Conservation (phyloP, 2,113 vertebrate genomes). For the Leptocoma aspasia region DNA sequence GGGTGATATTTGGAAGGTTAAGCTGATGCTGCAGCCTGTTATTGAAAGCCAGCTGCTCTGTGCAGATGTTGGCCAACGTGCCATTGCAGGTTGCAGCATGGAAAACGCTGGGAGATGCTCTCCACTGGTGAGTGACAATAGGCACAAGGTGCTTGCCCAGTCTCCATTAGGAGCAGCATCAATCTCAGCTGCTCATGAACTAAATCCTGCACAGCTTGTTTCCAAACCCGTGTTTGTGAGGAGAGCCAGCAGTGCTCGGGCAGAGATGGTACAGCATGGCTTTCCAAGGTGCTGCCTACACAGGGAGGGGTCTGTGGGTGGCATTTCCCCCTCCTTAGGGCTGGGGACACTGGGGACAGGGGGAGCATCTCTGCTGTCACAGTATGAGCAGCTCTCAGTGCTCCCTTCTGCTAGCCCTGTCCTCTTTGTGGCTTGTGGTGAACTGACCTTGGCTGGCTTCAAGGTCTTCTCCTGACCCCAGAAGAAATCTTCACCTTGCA, state of each 20-base stretch:
- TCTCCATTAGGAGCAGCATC: background rate
- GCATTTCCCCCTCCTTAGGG: background rate
- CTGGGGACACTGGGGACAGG: background rate
- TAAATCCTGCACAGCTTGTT: background rate
- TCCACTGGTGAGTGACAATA: rapidly evolving
- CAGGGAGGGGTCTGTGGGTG: background rate
- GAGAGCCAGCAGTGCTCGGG: background rate
- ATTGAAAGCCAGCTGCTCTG: background rate
- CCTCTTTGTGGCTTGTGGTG: background rate
- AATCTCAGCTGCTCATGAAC: background rate
- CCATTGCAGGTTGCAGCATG: background rate
- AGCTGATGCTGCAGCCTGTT: background rate
- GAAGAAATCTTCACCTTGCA: background rate
- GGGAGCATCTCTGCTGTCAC: background rate
- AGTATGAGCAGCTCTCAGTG: background rate
- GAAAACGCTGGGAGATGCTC: background rate
- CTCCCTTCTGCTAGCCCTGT: background rate
- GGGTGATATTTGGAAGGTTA: background rate
- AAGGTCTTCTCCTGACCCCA: background rate
- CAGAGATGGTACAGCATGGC: background rate
- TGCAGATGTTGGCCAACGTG: background rate
- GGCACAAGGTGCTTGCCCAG: background rate
- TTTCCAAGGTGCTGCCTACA: background rate
- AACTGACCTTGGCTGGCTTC: background rate
- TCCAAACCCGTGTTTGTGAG: rapidly evolving